Conservation (phyloP, 2,113 vertebrate genomes). For the Ceratotherium simum region DNA sequence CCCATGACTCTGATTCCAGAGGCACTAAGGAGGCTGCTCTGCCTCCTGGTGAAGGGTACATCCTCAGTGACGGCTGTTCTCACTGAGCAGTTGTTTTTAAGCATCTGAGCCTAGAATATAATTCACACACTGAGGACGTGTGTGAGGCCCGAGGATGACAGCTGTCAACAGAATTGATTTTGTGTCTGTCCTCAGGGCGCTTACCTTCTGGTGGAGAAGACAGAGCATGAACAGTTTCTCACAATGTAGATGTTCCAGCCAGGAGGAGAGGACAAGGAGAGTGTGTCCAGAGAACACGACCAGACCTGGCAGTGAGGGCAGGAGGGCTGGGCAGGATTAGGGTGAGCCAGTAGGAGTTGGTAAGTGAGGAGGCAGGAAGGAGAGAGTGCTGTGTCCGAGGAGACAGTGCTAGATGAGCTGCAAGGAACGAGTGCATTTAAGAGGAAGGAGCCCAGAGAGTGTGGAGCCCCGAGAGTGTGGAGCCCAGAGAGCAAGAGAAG, state of each 20-base stretch:
- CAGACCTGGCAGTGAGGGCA: background rate
- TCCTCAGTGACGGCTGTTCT: background rate
- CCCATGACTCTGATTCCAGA: background rate
- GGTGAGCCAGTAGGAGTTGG: background rate
- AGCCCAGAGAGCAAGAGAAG: background rate
- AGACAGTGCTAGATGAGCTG: background rate
- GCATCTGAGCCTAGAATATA: no score
- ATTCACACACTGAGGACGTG: rapidly evolving
- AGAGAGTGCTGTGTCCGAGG: background rate
- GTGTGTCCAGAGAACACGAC: no score
- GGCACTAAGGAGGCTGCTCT: background rate
- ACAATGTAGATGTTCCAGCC: no score
- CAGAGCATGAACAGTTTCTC: background rate
- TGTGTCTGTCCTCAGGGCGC: background rate
- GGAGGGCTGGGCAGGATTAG: no score
- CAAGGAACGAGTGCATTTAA: background rate
- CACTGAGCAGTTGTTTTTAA: background rate
- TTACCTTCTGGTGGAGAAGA: background rate
- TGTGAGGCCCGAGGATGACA: background rate
- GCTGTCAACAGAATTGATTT: background rate
- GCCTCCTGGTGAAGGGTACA: background rate
- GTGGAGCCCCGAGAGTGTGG: background rate
- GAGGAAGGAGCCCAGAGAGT: background rate
- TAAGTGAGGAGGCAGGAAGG: background rate
- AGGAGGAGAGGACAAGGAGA: background rate